Conservation (phyloP, 1,140 invertebrate genomes). For the Adelges cooleyi region DNA sequence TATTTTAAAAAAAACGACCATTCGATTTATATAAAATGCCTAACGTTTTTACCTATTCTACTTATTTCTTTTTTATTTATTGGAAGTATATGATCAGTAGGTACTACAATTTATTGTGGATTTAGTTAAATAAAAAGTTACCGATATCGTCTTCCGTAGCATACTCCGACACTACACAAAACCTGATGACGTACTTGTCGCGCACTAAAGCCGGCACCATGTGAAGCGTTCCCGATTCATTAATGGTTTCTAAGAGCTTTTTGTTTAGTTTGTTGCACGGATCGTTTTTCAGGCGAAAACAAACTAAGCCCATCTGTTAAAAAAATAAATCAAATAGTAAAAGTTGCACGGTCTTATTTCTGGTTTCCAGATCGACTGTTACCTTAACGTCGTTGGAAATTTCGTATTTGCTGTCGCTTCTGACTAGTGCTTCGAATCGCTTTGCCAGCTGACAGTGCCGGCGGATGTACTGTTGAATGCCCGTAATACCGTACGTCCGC, state of each 20-base stretch:
- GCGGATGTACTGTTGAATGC: conserved; percentile 83
- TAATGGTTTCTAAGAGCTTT: conserved; percentile 84
- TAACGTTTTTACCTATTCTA: no score
- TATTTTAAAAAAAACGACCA: no score
- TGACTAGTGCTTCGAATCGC: conserved; percentile 75
- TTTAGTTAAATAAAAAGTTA: conserved; percentile 38
- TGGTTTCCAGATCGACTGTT: conserved; percentile 33
- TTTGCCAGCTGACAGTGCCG: conserved; percentile 88
- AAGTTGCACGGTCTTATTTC: not conserved
- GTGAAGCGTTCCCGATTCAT: conserved; percentile 90
- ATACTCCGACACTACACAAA: conserved; percentile 88
- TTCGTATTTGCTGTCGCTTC: conserved; percentile 81
- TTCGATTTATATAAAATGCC: no score
- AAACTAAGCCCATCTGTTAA: conserved; percentile 63
- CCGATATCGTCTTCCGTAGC: conserved; percentile 78
- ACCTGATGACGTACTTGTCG: conserved; percentile 84
- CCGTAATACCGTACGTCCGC: conserved; percentile 83
- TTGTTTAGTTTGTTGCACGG: conserved; percentile 80
- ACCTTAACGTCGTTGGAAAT: conserved; percentile 93
- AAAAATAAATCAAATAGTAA: not conserved
- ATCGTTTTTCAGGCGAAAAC: conserved; percentile 67
- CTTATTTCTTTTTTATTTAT: no score
- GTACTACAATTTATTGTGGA: not conserved
- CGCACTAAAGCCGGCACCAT: conserved; percentile 92
- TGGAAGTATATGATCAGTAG: no score